Conservation (phyloP, 2,113 vertebrate genomes). For the Sapayoa aenigma region DNA sequence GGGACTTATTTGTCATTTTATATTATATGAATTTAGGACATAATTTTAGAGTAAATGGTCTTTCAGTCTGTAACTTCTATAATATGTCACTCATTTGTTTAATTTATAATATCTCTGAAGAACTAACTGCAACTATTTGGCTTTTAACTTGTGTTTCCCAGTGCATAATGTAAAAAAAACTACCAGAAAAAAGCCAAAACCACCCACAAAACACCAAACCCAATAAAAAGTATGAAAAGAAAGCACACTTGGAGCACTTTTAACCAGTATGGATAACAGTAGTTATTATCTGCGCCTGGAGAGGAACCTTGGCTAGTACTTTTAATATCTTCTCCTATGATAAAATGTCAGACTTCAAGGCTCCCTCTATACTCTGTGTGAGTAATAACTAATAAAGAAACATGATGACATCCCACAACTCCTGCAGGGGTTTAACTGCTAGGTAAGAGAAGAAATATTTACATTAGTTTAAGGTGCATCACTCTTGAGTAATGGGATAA, state of each 20-base stretch:
- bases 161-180: background rate
- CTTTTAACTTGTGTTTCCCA: background rate
- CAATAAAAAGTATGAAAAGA: background rate
- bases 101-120: background rate
- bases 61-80: background rate
- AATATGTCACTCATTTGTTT: background rate
- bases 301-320: background rate
- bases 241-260: background rate
- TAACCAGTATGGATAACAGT: background rate
- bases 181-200: too few relatives aligned
- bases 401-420: background rate
- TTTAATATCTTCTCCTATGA: background rate
- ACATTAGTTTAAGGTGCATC: background rate
- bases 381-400: background rate
- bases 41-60: background rate
- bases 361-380: background rate
- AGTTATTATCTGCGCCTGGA: background rate
- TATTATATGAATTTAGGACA: background rate
- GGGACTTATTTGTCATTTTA: background rate
- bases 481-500: background rate
- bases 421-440: background rate
- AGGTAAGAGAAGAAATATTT: background rate
- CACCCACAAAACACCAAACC: too few relatives aligned
- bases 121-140: background rate
- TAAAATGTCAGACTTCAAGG: background rate